Evolutionary conservation across 2,888 invertebrate species (phyloP).

Genomic region (Volucella bombylans): DNA sequence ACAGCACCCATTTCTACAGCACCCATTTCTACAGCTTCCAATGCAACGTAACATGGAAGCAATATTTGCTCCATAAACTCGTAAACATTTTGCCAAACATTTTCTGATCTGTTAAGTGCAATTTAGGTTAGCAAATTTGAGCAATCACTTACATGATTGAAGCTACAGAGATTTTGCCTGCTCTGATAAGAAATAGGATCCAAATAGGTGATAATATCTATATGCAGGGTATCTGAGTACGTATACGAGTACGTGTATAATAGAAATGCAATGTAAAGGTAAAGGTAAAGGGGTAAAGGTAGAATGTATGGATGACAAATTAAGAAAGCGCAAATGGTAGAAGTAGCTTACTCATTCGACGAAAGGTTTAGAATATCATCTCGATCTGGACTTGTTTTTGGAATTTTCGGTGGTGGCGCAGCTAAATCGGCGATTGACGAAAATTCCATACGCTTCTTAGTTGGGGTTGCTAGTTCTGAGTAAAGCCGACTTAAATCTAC

Average conservation of each 20-base stretch:
- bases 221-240: constrained; percentile 39
- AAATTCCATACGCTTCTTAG: constrained; percentile 82
- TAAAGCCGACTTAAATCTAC: constrained; percentile 81
- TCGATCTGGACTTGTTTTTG: constrained; percentile 84
- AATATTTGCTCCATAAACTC: too few species aligned
- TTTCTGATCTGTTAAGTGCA: too few species aligned
- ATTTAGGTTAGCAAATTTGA: too few species aligned
- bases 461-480: constrained; percentile 79
- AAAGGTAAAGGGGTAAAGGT: constrained; percentile 3
- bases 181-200: too few species aligned
- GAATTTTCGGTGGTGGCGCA: constrained; percentile 85
- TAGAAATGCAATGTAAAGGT: constrained; percentile 35
- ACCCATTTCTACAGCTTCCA: too few species aligned
- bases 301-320: constrained; percentile 2
- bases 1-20: too few species aligned
- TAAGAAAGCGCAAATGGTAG: constrained; percentile 24
- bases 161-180: too few species aligned
- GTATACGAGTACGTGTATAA: constrained; percentile 36
- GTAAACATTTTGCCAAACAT: too few species aligned
- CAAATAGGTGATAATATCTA: too few species aligned
- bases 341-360: constrained; percentile 78
- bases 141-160: too few species aligned
- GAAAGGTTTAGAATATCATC: constrained; percentile 81
- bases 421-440: constrained; percentile 82
- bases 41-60: too few species aligned